Conservation (phyloP, 64 coral and sea anemone species). For the Dendronephthya gigantea region DNA sequence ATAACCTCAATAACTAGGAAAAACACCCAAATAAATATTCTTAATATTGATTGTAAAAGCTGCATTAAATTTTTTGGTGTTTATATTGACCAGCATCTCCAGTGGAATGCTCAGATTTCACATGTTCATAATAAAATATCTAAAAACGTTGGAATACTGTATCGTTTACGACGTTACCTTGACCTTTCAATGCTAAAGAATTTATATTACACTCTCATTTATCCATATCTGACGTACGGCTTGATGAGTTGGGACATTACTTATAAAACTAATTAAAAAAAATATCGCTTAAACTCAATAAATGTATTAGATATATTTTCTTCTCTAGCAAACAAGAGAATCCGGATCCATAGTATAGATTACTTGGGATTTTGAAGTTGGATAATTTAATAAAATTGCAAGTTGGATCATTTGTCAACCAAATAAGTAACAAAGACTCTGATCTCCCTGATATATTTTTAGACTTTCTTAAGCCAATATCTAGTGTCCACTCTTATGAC, state of each 20-base stretch:
- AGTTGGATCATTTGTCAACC: background rate
- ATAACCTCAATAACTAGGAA: conserved; percentile 28
- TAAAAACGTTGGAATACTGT: conserved; percentile 41
- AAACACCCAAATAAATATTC: background rate
- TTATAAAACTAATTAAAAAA: conserved; percentile 29
- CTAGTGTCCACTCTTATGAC: background rate
- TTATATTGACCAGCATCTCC: conserved; percentile 40
- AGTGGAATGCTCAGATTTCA: conserved; percentile 27
- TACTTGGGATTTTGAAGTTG: conserved; percentile 21
- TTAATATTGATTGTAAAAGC: background rate
- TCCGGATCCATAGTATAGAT: background rate
- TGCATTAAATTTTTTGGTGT: conserved; percentile 44
- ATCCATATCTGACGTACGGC: conserved; percentile 42
- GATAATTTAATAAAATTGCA: conserved; percentile 23
- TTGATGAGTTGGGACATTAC: conserved; percentile 24
- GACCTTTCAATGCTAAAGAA: conserved; percentile 4
- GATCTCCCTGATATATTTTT: background rate
- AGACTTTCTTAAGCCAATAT: conserved; percentile 1
- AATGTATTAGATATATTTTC: conserved; percentile 13
- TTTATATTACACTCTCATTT: conserved; percentile 41
- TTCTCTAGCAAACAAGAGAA: background rate
- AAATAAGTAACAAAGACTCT: background rate
- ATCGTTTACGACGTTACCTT: conserved; percentile 13
- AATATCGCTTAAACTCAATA: conserved; percentile 23
- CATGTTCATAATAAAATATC: conserved; percentile 43